These are phyloP conservation scores for Zaprionus nigranus DNA, from an alignment of 1,140 invertebrate species.

Conservation along the genomic window DNA sequence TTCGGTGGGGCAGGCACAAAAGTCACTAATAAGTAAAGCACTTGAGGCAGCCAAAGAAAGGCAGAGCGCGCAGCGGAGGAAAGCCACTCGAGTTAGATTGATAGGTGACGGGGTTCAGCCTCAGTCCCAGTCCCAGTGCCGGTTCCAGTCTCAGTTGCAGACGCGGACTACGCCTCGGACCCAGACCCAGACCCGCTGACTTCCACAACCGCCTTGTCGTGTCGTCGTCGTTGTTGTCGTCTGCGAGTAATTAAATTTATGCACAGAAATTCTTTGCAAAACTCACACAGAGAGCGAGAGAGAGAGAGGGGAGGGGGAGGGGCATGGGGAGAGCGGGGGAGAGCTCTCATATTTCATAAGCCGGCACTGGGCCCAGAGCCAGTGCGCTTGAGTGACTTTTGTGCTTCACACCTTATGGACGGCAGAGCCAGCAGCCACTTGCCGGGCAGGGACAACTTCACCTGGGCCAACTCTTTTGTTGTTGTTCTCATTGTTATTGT, in stretches of 20 bases:
- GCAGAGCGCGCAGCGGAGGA: conserved; percentile 56
- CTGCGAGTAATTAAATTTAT: conserved; percentile 81
- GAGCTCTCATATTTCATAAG: conserved; percentile 80
- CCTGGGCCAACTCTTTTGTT: conserved; percentile 39
- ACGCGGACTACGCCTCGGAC: conserved; percentile 12
- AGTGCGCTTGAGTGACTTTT: conserved; percentile 70
- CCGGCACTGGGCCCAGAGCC: conserved; percentile 52
- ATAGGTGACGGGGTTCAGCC: conserved; percentile 80
- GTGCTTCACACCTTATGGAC: conserved; percentile 71
- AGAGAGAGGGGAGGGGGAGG: not conserved
- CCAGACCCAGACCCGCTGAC: conserved; percentile 38
- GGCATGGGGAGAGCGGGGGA: not conserved
- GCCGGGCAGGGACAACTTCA: conserved; percentile 34
- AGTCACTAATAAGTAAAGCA: conserved; percentile 82
- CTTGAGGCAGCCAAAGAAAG: conserved; percentile 74
- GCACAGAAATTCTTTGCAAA: conserved; percentile 79
- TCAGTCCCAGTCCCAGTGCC: conserved; percentile 13
- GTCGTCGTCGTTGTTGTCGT: conserved; percentile 15
- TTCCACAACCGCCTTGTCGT: conserved; percentile 22
- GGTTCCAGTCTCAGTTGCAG: conserved; percentile 41
- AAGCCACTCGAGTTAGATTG: conserved; percentile 81
- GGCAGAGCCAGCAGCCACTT: conserved; percentile 39
- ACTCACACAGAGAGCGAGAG: conserved; percentile 31
- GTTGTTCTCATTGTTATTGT: conserved; percentile 28
- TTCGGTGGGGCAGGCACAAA: conserved; percentile 60